These are phyloP conservation scores for Sebastolobus altivelis DNA, from an alignment of 2,797 vertebrate species.

Conservation along the genomic window DNA sequence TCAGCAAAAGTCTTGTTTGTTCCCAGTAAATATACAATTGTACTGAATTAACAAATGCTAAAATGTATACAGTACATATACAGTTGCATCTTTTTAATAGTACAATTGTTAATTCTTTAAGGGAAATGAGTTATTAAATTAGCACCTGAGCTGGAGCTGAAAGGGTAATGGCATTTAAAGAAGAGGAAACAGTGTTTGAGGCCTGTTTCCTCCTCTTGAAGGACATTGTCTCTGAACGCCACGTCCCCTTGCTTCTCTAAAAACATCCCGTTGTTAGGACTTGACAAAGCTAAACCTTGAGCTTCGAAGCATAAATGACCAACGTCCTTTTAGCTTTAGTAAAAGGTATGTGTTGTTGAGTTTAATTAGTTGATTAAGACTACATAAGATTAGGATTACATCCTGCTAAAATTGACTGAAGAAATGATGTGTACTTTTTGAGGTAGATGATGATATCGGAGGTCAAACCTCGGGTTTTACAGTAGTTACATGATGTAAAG, in stretches of 20 bases:
- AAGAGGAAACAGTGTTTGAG: not conserved
- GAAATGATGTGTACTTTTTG: not conserved
- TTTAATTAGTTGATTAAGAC: not conserved
- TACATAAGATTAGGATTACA: not conserved
- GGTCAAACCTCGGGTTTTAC: not conserved
- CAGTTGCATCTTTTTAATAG: not conserved
- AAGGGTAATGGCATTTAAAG: not conserved
- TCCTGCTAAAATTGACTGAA: not conserved
- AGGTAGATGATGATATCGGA: not conserved
- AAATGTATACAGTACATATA: not conserved
- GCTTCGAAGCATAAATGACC: not conserved
- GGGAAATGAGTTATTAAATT: not conserved
- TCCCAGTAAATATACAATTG: not conserved
- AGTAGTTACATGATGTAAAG: not conserved
- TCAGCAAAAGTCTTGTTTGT: not conserved
- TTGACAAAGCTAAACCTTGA: not conserved
- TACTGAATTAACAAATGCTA: not conserved
- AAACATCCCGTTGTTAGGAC: slow-evolving; percentile 42
- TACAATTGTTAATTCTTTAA: not conserved
- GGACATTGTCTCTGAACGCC: slow-evolving; percentile 12
- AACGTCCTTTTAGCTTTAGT: not conserved
- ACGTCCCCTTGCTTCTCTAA: not conserved
- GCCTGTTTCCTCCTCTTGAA: slow-evolving; percentile 2
- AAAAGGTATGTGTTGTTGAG: rapidly evolving
- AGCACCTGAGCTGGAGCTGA: not conserved